Evolutionary conservation across 1,140 invertebrate species (phyloP).

Genomic region (Ceratosolen solmsi): DNA sequence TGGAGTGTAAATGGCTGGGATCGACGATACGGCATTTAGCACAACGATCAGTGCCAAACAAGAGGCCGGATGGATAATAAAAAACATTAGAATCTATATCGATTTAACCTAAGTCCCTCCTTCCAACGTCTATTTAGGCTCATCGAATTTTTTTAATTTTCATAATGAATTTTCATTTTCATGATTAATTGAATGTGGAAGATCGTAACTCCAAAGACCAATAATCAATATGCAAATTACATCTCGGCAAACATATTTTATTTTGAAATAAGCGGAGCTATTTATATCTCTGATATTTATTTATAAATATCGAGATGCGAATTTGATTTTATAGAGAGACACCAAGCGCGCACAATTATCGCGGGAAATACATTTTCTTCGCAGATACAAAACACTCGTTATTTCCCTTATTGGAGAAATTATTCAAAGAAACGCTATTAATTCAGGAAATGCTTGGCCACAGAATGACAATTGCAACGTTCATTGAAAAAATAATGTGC

Average conservation of each 20-base stretch:
- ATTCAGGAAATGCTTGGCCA: conserved; percentile 33
- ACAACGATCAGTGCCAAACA: no score
- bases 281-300: background rate
- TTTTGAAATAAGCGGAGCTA: background rate
- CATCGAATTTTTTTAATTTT: no score
- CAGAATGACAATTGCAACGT: conserved; percentile 12
- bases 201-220: background rate
- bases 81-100: no score
- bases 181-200: background rate
- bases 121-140: no score
- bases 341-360: background rate
- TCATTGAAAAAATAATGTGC: conserved; percentile 8
- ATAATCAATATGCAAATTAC: background rate
- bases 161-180: no score
- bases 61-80: no score
- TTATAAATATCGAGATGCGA: background rate
- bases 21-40: no score
- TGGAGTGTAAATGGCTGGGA: no score
- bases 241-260: background rate
- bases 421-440: conserved; percentile 35
- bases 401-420: conserved; percentile 33
- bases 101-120: no score
- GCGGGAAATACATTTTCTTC: background rate
- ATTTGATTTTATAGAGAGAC: background rate
- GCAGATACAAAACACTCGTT: background rate